Percentiles rank a stretch among this genome's conserved stretches.
Evolutionary conservation across 1,140 invertebrate species (phyloP).

Genomic region (Campoletis sonorensis): DNA sequence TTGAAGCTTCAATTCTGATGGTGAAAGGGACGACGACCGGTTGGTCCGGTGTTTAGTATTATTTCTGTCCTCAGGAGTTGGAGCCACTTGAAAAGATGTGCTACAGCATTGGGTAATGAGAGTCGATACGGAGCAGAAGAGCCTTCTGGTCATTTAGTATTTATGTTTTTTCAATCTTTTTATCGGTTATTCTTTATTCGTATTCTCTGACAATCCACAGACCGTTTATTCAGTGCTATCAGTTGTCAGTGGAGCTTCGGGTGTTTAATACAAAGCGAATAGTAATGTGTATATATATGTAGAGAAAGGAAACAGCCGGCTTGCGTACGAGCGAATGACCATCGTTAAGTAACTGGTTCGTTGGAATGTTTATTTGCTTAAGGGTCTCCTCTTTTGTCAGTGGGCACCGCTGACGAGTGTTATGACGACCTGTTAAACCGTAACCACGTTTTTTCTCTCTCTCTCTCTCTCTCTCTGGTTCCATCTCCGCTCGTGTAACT

Average conservation of each 20-base stretch:
- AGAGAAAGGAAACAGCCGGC: slow-evolving; percentile 21
- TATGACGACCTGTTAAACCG: slow-evolving; percentile 74
- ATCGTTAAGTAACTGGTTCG: slow-evolving; percentile 76
- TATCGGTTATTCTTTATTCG: slow-evolving; percentile 31
- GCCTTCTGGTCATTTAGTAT: slow-evolving; percentile 16
- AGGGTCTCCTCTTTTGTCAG: slow-evolving; percentile 66
- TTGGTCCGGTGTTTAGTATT: slow-evolving; percentile 54
- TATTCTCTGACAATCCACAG: slow-evolving; percentile 18
- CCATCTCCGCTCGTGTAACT: neutral
- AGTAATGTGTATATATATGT: neutral
- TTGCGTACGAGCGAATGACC: slow-evolving; percentile 60
- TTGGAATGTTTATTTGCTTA: slow-evolving; percentile 76
- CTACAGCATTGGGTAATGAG: slow-evolving; percentile 41
- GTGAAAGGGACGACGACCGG: slow-evolving; percentile 46
- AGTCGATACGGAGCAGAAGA: neutral
- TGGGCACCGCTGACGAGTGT: slow-evolving; percentile 64
- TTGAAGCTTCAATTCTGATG: neutral
- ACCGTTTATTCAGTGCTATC: slow-evolving; percentile 33
- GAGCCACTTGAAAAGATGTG: slow-evolving; percentile 47
- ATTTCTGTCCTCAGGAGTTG: slow-evolving; percentile 61
- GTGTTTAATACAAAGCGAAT: slow-evolving; percentile 50
- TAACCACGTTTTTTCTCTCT: slow-evolving; percentile 50
- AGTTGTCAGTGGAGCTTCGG: slow-evolving; percentile 30
- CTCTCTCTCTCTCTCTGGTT: slow-evolving; percentile 50
- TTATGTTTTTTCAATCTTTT: slow-evolving; percentile 63